Percentiles rank a stretch among this genome's conserved stretches.
phyloP scores from a whole-genome alignment of 2,888 invertebrate genomes.

The Drosophila paramelanica region DNA sequence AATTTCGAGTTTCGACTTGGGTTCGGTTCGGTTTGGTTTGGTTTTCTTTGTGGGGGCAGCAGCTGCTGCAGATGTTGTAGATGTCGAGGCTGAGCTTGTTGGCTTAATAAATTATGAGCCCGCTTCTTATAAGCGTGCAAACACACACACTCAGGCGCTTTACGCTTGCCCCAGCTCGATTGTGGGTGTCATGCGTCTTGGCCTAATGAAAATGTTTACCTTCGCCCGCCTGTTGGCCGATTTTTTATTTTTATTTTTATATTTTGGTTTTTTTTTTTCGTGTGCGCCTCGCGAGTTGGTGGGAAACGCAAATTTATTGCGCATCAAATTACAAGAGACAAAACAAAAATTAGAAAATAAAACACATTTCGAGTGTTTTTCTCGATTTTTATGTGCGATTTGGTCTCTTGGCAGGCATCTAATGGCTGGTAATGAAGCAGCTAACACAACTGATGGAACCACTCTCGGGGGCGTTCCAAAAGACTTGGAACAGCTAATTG shows the following conservation, averaged over 20 bases:
- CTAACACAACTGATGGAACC: constrained; percentile 42
- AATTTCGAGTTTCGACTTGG: constrained; percentile 35
- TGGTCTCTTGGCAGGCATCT: constrained; percentile 53
- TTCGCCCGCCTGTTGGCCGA: constrained; percentile 32
- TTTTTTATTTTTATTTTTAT: constrained; percentile 11
- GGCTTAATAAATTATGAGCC: constrained; percentile 77
- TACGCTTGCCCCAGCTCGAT: constrained; percentile 10
- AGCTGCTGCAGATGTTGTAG: constrained; percentile 43
- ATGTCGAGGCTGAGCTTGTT: constrained; percentile 58
- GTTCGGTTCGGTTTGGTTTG: constrained; percentile 30
- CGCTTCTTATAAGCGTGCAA: constrained; percentile 70
- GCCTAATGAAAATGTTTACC: constrained; percentile 72
- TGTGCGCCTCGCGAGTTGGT: constrained; percentile 45
- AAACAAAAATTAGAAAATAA: constrained; percentile 10
- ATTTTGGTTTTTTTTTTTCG: constrained; percentile 30
- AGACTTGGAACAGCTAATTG: constrained; percentile 7
- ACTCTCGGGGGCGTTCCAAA: constrained; percentile 34
- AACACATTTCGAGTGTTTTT: constrained; percentile 17
- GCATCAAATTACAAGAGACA: constrained; percentile 71
- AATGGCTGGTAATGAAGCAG: constrained; percentile 68
- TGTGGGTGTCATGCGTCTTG: constrained; percentile 75
- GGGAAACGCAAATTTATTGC: constrained; percentile 75
- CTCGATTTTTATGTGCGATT: constrained; percentile 22
- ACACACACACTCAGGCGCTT: constrained; percentile 32
- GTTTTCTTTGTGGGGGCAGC: constrained; percentile 22